Percentiles rank a stretch among this genome's conserved stretches.
Conservation (phyloP, 2,888 invertebrate species). For the Kryphioiulus occultus region DNA sequence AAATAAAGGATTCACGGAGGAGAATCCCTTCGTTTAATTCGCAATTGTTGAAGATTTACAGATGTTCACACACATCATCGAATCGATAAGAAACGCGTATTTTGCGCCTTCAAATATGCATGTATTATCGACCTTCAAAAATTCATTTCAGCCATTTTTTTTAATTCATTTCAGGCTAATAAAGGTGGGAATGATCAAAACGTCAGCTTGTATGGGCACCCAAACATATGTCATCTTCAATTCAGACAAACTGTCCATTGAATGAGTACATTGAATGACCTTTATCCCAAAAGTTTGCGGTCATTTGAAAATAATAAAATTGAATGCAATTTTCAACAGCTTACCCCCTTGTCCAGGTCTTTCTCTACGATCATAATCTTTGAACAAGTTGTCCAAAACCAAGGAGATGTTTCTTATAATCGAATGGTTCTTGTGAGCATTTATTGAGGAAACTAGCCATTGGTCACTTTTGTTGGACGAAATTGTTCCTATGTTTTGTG, state of each 20-base stretch:
- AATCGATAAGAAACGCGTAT: background rate
- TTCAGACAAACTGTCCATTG: too few species aligned
- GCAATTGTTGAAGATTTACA: background rate
- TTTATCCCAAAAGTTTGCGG: too few species aligned
- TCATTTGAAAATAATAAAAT: background rate
- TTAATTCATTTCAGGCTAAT: too few species aligned
- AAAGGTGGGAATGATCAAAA: too few species aligned
- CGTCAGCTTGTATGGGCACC: too few species aligned
- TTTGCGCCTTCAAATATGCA: background rate
- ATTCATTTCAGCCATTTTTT: background rate
- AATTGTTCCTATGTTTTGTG: background rate
- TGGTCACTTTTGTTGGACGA: background rate
- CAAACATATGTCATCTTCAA: too few species aligned
- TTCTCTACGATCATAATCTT: constrained; percentile 89
- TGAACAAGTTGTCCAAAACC: constrained; percentile 83
- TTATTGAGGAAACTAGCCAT: background rate
- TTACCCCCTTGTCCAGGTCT: constrained; percentile 88
- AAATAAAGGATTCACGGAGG: too few species aligned
- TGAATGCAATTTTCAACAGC: constrained; percentile 48
- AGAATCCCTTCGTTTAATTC: background rate
- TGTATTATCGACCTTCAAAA: background rate
- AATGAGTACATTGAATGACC: too few species aligned
- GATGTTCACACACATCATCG: background rate
- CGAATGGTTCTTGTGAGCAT: background rate
- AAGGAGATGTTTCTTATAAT: constrained; percentile 74